Percentiles rank a stretch among this genome's conserved stretches.
These are phyloP conservation scores for Melanargia galathea DNA, from an alignment of 2,888 invertebrate species.

Conservation along the genomic window DNA sequence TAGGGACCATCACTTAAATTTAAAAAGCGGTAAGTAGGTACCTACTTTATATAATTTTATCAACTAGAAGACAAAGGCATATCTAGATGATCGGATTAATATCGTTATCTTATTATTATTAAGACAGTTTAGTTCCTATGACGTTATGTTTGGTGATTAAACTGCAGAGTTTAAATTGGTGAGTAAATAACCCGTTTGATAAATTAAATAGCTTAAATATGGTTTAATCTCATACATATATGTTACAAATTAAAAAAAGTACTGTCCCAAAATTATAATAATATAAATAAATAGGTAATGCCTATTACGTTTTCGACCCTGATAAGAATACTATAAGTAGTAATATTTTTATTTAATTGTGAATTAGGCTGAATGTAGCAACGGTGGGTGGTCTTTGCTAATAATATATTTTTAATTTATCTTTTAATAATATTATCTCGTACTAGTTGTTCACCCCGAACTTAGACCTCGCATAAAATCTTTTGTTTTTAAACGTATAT, in stretches of 20 bases:
- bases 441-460: too few relatives aligned
- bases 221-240: neutral
- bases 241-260: neutral
- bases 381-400: neutral
- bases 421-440: neutral
- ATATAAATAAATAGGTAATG: too few relatives aligned
- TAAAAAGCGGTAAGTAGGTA: constrained; percentile 21
- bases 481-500: too few relatives aligned
- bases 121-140: neutral
- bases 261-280: too few relatives aligned
- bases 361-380: neutral
- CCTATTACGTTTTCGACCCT: neutral
- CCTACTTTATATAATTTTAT: neutral
- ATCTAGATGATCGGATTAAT: neutral
- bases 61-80: neutral
- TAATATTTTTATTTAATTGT: neutral
- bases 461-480: too few relatives aligned
- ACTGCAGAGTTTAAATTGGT: neutral
- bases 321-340: neutral
- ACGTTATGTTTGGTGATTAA: neutral
- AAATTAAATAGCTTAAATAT: neutral
- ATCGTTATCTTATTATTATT: neutral
- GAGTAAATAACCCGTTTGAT: neutral
- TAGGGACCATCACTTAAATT: constrained; percentile 15
- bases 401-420: neutral